phyloP scores from a whole-genome alignment of 2,888 invertebrate genomes.

The Lasioglossum morio region DNA sequence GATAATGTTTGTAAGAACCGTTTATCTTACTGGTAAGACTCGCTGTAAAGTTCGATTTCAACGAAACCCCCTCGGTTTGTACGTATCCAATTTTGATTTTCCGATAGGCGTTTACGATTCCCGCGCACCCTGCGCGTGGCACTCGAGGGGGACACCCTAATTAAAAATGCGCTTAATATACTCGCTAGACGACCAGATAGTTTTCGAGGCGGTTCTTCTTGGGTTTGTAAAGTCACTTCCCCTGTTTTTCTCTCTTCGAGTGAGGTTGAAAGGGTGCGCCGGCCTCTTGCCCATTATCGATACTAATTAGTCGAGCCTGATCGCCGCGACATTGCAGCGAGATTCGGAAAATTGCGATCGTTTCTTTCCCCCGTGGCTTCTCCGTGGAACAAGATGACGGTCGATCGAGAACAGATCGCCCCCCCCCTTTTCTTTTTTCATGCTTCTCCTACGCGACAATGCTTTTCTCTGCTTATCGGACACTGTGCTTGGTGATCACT shows the following conservation, averaged over 20 bases:
- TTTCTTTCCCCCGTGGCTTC: conserved; percentile 1
- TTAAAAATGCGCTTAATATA: conserved; percentile 53
- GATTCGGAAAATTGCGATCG: neutral
- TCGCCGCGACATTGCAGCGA: neutral
- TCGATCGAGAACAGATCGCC: neutral
- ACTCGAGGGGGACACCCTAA: neutral
- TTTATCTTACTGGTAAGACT: neutral
- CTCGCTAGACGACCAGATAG: conserved; percentile 56
- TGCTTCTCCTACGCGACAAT: neutral
- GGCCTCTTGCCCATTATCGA: conserved; percentile 44
- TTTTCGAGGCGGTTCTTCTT: conserved; percentile 34
- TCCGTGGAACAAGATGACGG: neutral
- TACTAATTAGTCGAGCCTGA: neutral
- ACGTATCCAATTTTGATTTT: neutral
- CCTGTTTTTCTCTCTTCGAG: conserved; percentile 51
- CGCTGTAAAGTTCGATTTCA: neutral
- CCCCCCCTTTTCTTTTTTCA: neutral
- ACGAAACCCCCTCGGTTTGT: neutral
- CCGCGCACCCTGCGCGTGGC: neutral
- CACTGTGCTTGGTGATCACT: neutral
- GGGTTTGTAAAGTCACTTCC: conserved; percentile 46
- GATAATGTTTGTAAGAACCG: conserved; percentile 8
- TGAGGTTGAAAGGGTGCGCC: conserved; percentile 73
- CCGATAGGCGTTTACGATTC: neutral
- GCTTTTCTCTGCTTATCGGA: neutral